These are phyloP conservation scores for Sinodicranocentrus sp. DNA, from an alignment of 2,888 invertebrate genomes.

Conservation along the genomic window DNA sequence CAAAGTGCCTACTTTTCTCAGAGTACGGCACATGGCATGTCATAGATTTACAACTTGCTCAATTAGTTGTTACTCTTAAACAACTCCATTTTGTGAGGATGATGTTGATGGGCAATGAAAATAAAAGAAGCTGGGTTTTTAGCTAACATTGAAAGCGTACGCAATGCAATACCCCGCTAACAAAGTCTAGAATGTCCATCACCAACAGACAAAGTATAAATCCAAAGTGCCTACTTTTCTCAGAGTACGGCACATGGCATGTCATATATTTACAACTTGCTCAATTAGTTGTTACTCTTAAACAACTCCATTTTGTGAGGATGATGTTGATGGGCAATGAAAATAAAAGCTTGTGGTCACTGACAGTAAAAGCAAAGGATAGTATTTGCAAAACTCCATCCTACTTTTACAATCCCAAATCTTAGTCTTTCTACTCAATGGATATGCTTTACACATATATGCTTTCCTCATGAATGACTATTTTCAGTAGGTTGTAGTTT, in stretches of 20 bases:
- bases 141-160: no score
- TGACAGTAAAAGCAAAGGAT: conserved; percentile 14
- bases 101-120: conserved; percentile 3
- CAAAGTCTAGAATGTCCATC: no score
- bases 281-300: conserved; percentile 24
- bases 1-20: not conserved
- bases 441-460: not conserved
- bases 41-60: conserved; percentile 33
- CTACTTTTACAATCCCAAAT: no score
- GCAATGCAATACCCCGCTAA: no score
- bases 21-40: not conserved
- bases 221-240: not conserved
- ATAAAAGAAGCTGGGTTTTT: not conserved
- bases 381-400: not conserved
- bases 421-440: no score
- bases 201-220: not conserved
- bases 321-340: conserved; percentile 27
- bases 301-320: not conserved
- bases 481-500: not conserved
- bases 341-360: conserved; percentile 42
- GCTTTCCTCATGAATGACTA: not conserved
- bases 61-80: conserved; percentile 24
- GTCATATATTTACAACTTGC: conserved; percentile 27
- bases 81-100: not conserved
- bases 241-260: not conserved